Conservation (phyloP, 2,888 invertebrate species). For the Parascotia fuliginaria region DNA sequence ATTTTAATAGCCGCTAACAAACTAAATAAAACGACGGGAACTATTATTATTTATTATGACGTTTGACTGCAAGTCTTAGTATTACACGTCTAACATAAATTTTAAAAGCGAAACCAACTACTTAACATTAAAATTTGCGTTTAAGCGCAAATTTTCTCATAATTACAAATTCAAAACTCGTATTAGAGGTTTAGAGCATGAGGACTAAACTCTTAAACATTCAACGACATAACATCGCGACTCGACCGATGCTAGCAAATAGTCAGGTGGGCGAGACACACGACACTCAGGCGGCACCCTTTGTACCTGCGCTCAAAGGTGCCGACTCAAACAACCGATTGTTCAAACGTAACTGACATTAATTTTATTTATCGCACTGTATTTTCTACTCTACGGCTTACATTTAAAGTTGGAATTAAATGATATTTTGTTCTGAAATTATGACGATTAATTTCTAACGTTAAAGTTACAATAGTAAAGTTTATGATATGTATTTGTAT, state of each 20-base stretch:
- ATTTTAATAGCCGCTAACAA: neutral
- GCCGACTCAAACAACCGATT: conserved; percentile 72
- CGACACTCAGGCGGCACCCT: conserved; percentile 80
- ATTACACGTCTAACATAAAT: neutral
- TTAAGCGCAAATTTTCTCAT: conserved; percentile 12
- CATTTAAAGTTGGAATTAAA: conserved; percentile 4
- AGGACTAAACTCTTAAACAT: conserved; percentile 20
- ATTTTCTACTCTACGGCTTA: conserved; percentile 12
- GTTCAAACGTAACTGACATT: conserved; percentile 39
- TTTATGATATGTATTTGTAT: neutral
- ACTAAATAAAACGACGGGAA: neutral
- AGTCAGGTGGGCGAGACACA: conserved; percentile 81
- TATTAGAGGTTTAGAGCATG: conserved; percentile 14
- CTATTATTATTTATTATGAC: neutral
- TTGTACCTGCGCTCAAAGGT: conserved; percentile 76
- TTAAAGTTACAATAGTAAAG: neutral
- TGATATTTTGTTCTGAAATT: neutral
- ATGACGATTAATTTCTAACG: neutral
- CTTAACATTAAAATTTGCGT: neutral
- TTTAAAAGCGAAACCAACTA: conserved; percentile 6
- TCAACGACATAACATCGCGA: conserved; percentile 35
- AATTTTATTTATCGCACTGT: conserved; percentile 16
- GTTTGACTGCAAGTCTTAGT: neutral
- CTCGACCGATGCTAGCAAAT: conserved; percentile 55
- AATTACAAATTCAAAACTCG: conserved; percentile 15